phyloP scores from a whole-genome alignment of 2,113 vertebrate species.

The Silurus meridionalis region DNA sequence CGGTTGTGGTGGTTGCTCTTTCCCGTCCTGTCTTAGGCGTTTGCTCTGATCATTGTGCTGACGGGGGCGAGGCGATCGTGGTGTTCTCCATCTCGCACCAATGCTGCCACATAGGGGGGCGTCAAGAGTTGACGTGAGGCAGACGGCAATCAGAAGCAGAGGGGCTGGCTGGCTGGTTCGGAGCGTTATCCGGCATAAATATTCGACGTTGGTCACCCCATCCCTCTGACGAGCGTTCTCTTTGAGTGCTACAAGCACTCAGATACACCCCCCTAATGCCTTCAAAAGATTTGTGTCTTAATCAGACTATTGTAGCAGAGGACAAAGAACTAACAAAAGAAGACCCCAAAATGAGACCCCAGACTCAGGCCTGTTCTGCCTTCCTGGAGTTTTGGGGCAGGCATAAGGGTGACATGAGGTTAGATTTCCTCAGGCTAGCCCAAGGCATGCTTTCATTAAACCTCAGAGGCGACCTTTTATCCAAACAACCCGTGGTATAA shows the following conservation, averaged over 20 bases:
- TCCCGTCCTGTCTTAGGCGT: constrained; percentile 45
- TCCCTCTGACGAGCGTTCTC: background rate
- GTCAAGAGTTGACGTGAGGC: background rate
- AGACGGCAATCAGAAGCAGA: background rate
- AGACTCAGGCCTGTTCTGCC: background rate
- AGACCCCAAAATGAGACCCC: background rate
- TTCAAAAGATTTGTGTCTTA: constrained; percentile 43
- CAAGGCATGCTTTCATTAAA: constrained; percentile 57
- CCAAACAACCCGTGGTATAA: constrained; percentile 46
- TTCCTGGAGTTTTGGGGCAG: background rate
- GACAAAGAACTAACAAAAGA: constrained; percentile 37
- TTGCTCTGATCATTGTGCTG: constrained; percentile 59
- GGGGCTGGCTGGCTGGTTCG: background rate
- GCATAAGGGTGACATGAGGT: constrained; percentile 35
- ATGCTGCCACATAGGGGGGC: constrained; percentile 8
- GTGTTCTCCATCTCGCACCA: background rate
- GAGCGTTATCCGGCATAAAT: background rate
- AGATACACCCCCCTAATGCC: background rate
- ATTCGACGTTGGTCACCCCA: background rate
- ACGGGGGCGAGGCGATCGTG: constrained; percentile 38
- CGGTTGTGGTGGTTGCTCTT: background rate
- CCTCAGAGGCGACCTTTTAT: constrained; percentile 40
- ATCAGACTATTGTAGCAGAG: constrained; percentile 40
- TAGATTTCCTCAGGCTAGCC: constrained; percentile 48
- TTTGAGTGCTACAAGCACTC: constrained; percentile 2